Percentiles rank a stretch among this genome's conserved stretches.
These are phyloP conservation scores for Aphrophora alni DNA, from an alignment of 2,888 invertebrate genomes.

Conservation along the genomic window DNA sequence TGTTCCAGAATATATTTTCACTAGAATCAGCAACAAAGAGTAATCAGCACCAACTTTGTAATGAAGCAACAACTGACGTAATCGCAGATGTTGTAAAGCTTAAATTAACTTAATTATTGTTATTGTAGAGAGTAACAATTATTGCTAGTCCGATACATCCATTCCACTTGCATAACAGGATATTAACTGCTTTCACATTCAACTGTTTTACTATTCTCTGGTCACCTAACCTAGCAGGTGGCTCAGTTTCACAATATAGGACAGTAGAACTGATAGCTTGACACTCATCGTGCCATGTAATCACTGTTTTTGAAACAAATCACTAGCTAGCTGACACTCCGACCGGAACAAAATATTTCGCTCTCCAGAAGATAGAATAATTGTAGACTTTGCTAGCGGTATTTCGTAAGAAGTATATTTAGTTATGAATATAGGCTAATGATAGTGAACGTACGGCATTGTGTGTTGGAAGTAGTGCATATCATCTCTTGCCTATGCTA, in stretches of 20 bases:
- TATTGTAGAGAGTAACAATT: too few relatives aligned
- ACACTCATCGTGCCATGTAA: background rate
- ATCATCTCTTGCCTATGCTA: background rate
- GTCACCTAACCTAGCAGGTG: background rate
- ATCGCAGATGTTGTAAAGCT: too few relatives aligned
- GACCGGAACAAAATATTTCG: background rate
- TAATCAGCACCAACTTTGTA: too few relatives aligned
- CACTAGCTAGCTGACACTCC: background rate
- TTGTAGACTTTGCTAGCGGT: background rate
- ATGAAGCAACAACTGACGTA: too few relatives aligned
- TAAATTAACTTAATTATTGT: too few relatives aligned
- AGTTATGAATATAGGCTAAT: constrained; percentile 2
- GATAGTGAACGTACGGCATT: background rate
- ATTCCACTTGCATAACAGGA: background rate
- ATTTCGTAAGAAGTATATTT: background rate
- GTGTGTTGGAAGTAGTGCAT: background rate
- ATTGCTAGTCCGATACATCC: background rate
- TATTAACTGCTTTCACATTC: background rate
- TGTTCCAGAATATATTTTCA: too few relatives aligned
- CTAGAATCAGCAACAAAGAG: too few relatives aligned
- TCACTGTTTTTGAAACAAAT: background rate
- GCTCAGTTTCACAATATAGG: background rate
- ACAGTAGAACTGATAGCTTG: background rate
- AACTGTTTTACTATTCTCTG: background rate
- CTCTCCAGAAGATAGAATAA: background rate